These are phyloP conservation scores for Meles meles DNA, from an alignment of 2,113 vertebrate genomes.

Conservation along the genomic window DNA sequence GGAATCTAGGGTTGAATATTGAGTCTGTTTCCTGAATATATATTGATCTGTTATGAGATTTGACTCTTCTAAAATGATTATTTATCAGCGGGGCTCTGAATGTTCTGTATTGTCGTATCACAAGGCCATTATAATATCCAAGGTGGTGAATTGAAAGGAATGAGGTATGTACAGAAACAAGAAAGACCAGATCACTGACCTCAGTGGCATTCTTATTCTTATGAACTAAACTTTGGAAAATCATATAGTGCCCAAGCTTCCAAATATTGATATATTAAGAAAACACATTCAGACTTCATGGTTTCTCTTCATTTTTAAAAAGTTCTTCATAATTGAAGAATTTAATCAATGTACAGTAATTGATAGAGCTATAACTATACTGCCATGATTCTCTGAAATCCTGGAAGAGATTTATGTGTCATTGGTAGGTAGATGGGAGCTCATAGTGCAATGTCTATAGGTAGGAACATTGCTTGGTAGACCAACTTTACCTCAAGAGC, in stretches of 20 bases:
- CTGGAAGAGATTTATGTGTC: not conserved
- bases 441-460: not conserved
- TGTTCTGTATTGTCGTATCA: not conserved
- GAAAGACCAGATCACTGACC: not conserved
- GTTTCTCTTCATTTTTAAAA: not conserved
- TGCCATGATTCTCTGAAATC: not conserved
- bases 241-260: not conserved
- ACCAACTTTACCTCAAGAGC: not conserved
- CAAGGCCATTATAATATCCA: not conserved
- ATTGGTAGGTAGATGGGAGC: not conserved
- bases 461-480: not conserved
- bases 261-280: not conserved
- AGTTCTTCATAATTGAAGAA: not conserved
- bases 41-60: not conserved
- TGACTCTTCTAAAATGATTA: not conserved
- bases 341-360: not conserved
- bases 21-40: not conserved
- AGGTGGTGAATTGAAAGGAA: not conserved
- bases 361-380: not conserved
- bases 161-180: not conserved
- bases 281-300: not conserved
- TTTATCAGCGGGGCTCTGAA: not conserved
- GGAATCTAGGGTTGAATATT: not conserved
- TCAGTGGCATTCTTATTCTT: not conserved
- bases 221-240: not conserved